phyloP scores from a whole-genome alignment of 2,113 vertebrate genomes.

The Aspidoscelis tigris region DNA sequence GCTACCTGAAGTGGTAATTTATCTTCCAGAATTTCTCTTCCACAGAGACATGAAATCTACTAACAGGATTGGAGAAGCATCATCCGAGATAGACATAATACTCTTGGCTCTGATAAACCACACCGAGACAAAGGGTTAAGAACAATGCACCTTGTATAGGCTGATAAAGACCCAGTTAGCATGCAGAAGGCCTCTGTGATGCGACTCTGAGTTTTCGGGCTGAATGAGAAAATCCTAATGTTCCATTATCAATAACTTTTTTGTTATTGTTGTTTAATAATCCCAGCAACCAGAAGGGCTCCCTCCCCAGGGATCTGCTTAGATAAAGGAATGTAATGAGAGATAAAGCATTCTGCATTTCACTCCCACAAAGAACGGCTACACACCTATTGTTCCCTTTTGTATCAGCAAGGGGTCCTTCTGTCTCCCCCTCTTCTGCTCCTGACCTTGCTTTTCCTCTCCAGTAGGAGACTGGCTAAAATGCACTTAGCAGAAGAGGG shows the following conservation, averaged over 20 bases:
- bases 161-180: conserved; percentile 48
- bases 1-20: conserved; percentile 25
- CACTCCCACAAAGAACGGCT: conserved; percentile 29
- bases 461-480: neutral
- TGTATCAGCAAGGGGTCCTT: neutral
- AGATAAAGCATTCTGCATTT: conserved; percentile 61
- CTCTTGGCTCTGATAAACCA: conserved; percentile 19
- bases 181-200: neutral
- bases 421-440: neutral
- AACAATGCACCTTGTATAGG: neutral
- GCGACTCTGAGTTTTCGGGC: neutral
- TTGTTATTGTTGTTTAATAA: conserved; percentile 63
- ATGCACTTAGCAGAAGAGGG: neutral
- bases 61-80: conserved; percentile 13
- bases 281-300: conserved; percentile 56
- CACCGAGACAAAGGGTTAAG: neutral
- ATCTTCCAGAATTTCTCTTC: neutral
- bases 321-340: conserved; percentile 61
- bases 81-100: conserved; percentile 26
- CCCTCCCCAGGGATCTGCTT: conserved; percentile 56
- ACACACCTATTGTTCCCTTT: conserved; percentile 38
- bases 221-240: neutral
- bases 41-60: neutral
- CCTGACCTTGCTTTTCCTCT: neutral
- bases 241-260: conserved; percentile 52